Percentiles rank a stretch among this genome's conserved stretches.
Evolutionary conservation across 1,140 invertebrate genomes (phyloP).

Genomic region (Drosophila eugracilis): DNA sequence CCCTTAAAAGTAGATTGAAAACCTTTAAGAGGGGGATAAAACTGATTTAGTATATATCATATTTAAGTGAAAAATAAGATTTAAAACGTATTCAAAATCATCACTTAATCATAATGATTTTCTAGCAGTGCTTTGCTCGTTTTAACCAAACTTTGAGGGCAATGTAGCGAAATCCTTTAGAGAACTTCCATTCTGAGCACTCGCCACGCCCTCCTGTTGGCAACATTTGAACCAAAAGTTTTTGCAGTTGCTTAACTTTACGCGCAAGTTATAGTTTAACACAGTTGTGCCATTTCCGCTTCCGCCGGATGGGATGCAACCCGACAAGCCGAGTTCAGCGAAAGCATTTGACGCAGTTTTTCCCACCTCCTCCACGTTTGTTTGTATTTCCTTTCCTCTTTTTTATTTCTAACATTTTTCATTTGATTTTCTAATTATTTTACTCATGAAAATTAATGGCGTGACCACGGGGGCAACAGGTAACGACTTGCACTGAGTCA

Average conservation of each 20-base stretch:
- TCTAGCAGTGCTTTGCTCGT: no score
- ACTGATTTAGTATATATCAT: no score
- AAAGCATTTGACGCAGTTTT: constrained; percentile 8
- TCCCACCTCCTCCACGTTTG: not conserved
- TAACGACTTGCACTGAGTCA: constrained; percentile 27
- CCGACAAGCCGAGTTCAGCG: constrained; percentile 5
- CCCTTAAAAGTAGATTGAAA: no score
- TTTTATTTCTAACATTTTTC: no score
- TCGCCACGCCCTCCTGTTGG: constrained; percentile 11
- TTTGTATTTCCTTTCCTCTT: no score
- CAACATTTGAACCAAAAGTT: constrained; percentile 16
- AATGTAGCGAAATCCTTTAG: constrained; percentile 11
- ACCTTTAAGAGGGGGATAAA: no score
- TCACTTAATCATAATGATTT: no score
- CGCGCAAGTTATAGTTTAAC: constrained; percentile 46
- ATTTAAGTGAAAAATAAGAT: no score
- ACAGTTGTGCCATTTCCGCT: constrained; percentile 54
- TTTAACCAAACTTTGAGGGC: constrained; percentile 12
- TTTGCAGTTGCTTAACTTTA: constrained; percentile 27
- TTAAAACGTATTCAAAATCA: no score
- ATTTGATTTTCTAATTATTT: constrained; percentile 83
- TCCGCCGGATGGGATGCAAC: constrained; percentile 30
- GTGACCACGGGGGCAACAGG: constrained; percentile 62
- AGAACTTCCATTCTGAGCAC: constrained; percentile 4
- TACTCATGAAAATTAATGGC: constrained; percentile 77